Evolutionary conservation across 2,888 invertebrate species (phyloP).

Genomic region (Dioctria linearis): DNA sequence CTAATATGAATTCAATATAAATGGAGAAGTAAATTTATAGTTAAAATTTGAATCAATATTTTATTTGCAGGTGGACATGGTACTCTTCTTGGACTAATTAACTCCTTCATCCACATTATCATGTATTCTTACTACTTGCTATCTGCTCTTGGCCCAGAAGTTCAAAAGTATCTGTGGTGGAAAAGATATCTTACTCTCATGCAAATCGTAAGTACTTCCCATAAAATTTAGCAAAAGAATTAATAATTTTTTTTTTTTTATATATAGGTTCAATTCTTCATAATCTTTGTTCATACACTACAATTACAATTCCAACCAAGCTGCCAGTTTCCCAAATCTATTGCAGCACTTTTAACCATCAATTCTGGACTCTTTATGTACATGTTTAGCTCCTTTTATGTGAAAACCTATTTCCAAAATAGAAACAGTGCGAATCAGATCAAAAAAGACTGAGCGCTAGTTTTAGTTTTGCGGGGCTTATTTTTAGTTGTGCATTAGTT

Average conservation of each 20-base stretch:
- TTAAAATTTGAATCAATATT: background rate
- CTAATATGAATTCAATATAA: background rate
- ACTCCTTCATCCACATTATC: conserved; percentile 90
- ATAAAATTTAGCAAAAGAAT: background rate
- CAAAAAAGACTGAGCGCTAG: conserved; percentile 11
- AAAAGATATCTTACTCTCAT: conserved; percentile 90
- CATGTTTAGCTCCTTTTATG: conserved; percentile 84
- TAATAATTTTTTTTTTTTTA: conserved; percentile 57
- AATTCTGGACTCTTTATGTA: conserved; percentile 83
- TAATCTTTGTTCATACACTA: conserved; percentile 81
- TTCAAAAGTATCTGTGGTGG: conserved; percentile 95
- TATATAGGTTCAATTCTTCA: conserved; percentile 80
- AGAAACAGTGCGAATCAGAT: background rate
- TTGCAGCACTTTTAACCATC: conserved; percentile 78
- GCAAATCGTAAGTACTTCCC: conserved; percentile 79
- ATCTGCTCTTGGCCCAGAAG: conserved; percentile 88
- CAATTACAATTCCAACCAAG: conserved; percentile 77
- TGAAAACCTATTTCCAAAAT: conserved; percentile 73
- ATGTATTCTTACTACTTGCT: conserved; percentile 95
- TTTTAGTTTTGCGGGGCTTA: conserved; percentile 1
- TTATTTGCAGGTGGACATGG: conserved; percentile 84
- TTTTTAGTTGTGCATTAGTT: conserved; percentile 2
- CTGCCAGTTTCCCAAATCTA: conserved; percentile 80
- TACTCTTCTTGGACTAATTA: conserved; percentile 88
- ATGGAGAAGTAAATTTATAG: background rate